Percentiles rank a stretch among this genome's conserved stretches.
These are phyloP conservation scores for Watsonalla binaria DNA, from an alignment of 2,888 invertebrate genomes.

Conservation along the genomic window DNA sequence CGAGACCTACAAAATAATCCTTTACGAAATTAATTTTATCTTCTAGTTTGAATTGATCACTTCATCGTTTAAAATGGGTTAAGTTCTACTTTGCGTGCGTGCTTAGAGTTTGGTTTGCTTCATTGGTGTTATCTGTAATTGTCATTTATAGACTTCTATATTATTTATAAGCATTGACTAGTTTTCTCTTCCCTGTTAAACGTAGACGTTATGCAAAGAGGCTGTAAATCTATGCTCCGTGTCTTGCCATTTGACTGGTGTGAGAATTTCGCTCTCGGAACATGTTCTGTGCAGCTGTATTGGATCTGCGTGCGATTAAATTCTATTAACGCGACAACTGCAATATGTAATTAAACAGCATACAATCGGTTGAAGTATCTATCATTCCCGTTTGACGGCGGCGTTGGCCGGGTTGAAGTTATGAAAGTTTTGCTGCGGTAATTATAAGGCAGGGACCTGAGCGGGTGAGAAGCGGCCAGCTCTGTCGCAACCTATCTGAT, in stretches of 20 bases:
- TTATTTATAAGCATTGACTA: not conserved
- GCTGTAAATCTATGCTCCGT: not conserved
- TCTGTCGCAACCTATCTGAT: conserved; percentile 41
- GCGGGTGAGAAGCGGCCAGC: conserved; percentile 14
- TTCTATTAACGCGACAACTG: conserved; percentile 66
- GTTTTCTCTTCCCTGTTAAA: not conserved
- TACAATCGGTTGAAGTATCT: conserved; percentile 63
- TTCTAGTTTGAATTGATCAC: not conserved
- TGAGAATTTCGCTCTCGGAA: conserved; percentile 20
- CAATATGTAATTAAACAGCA: conserved; percentile 62
- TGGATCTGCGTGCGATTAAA: conserved; percentile 58
- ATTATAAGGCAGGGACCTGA: conserved; percentile 51
- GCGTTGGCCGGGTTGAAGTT: conserved; percentile 33
- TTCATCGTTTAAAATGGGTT: not conserved
- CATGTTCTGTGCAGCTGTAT: conserved; percentile 35
- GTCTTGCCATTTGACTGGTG: conserved; percentile 2
- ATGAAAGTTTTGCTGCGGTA: conserved; percentile 67
- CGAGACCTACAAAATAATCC: not conserved
- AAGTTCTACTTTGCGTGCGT: not conserved
- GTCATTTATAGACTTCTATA: not conserved
- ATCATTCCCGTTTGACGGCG: conserved; percentile 62
- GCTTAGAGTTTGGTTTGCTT: not conserved
- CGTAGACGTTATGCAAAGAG: not conserved
- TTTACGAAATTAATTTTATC: not conserved
- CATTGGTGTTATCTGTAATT: not conserved